Evolutionary conservation across 2,888 invertebrate genomes (phyloP).

Genomic region (Sarcophaga carnaria): DNA sequence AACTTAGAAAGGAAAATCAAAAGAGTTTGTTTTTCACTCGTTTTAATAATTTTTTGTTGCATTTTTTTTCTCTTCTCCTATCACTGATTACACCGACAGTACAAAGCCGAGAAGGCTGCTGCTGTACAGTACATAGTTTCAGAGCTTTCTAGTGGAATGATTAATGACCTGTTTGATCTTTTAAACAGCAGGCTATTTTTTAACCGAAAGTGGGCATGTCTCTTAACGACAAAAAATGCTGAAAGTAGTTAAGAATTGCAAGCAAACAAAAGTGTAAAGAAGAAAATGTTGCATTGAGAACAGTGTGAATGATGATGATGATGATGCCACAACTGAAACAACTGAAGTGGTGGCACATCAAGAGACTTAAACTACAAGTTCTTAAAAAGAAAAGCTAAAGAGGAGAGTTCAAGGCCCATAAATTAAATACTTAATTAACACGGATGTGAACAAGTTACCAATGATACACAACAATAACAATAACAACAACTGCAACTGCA

Average conservation of each 20-base stretch:
- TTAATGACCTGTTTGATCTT: constrained; percentile 65
- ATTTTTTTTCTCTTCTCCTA: background rate
- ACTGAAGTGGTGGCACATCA: constrained; percentile 36
- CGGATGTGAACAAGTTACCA: constrained; percentile 63
- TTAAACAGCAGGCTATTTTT: constrained; percentile 54
- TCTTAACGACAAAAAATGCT: constrained; percentile 5
- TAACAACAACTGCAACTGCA: background rate
- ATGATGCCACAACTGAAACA: constrained; percentile 21
- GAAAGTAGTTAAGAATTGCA: constrained; percentile 44
- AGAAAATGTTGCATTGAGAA: too few species aligned
- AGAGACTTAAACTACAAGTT: constrained; percentile 30
- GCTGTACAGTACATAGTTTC: background rate
- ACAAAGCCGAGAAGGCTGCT: background rate
- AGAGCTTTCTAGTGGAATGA: constrained; percentile 54
- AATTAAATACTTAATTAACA: constrained; percentile 67
- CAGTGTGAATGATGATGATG: background rate
- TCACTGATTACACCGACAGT: background rate
- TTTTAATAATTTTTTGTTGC: background rate
- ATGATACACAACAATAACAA: constrained; percentile 10
- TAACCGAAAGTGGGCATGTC: constrained; percentile 62
- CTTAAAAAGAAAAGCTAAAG: constrained; percentile 44
- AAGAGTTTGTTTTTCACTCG: background rate
- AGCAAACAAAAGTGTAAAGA: background rate
- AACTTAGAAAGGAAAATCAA: constrained; percentile 49
- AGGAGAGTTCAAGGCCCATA: constrained; percentile 62